These are phyloP conservation scores for Agrypnia vestita DNA, from an alignment of 1,140 invertebrate genomes.

Conservation along the genomic window DNA sequence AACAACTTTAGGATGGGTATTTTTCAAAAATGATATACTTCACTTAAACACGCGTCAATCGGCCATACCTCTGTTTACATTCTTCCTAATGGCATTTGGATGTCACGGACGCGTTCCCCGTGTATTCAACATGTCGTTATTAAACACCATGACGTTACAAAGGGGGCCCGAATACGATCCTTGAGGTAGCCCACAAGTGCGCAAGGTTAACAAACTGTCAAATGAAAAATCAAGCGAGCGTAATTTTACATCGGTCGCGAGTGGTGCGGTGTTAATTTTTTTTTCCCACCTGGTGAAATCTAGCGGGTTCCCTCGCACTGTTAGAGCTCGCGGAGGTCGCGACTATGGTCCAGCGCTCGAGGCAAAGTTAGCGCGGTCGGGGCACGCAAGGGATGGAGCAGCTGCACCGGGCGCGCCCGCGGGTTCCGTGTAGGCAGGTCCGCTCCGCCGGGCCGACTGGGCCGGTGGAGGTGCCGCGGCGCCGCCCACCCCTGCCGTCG, in stretches of 20 bases:
- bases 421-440: conserved; percentile 1
- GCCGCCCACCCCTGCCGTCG: neutral
- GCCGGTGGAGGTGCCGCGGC: neutral
- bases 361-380: neutral
- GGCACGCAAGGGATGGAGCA: neutral
- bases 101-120: neutral
- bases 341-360: neutral
- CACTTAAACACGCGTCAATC: neutral
- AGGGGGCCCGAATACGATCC: neutral
- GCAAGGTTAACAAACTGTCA: neutral
- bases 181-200: neutral
- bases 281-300: conserved; percentile 4
- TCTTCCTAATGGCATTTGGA: conserved; percentile 10
- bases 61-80: conserved; percentile 13
- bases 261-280: too few relatives aligned
- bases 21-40: too few relatives aligned
- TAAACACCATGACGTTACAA: neutral
- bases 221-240: neutral
- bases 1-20: too few relatives aligned
- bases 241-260: neutral
- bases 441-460: conserved; percentile 33
- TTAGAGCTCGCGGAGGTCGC: neutral
- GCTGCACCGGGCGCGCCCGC: neutral
- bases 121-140: neutral
- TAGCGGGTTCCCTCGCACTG: neutral